phyloP scores from a whole-genome alignment of 2,888 invertebrate species.

The Reticulitermes lucifugus region DNA sequence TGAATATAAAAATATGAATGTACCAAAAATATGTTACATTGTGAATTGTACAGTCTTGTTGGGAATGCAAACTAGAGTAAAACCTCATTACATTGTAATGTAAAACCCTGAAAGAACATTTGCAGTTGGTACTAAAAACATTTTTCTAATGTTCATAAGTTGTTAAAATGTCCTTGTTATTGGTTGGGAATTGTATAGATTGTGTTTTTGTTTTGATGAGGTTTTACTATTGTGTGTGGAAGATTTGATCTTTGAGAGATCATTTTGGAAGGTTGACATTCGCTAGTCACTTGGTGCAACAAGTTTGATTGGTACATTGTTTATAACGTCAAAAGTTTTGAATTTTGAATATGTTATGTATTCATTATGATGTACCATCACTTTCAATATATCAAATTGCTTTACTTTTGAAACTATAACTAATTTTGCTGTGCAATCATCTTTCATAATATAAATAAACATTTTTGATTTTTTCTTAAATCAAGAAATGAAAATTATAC shows the following conservation, averaged over 20 bases:
- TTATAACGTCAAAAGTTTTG: neutral
- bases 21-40: conserved; percentile 26
- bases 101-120: conserved; percentile 13
- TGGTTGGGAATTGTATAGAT: conserved; percentile 26
- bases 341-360: neutral
- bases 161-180: conserved; percentile 39
- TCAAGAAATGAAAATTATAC: conserved; percentile 14
- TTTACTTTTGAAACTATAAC: neutral
- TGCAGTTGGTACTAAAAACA: conserved; percentile 36
- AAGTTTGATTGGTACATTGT: conserved; percentile 4
- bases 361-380: neutral
- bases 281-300: conserved; percentile 36
- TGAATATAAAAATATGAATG: conserved; percentile 35
- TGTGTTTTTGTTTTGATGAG: conserved; percentile 29
- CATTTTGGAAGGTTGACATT: conserved; percentile 14
- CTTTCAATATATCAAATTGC: neutral
- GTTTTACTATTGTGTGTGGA: conserved; percentile 25
- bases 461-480: neutral
- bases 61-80: neutral
- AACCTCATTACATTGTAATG: conserved; percentile 15
- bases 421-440: conserved; percentile 6
- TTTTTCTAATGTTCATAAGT: conserved; percentile 35
- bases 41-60: conserved; percentile 28
- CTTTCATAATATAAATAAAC: neutral
- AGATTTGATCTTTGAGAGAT: neutral